Percentiles rank a stretch among this genome's conserved stretches.
Conservation (phyloP, 2,113 vertebrate genomes). For the Thomomys bottae region DNA sequence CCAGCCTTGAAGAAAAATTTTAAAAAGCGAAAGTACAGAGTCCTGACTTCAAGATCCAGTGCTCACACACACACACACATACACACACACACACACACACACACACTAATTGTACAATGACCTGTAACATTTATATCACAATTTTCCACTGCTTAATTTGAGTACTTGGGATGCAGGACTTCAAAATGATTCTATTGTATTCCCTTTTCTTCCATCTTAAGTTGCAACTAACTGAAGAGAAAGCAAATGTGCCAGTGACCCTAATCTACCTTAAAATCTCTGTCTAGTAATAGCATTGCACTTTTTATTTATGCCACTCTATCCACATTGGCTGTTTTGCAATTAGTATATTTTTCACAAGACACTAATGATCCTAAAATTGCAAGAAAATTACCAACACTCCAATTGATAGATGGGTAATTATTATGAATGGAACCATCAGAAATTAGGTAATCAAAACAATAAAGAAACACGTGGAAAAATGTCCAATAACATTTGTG, state of each 20-base stretch:
- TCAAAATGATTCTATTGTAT: neutral
- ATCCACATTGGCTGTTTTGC: neutral
- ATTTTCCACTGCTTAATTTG: neutral
- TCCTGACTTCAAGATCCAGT: too few relatives aligned
- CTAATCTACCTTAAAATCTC: neutral
- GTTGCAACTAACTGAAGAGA: neutral
- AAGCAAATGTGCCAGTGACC: neutral
- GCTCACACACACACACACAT: too few relatives aligned
- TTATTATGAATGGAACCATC: slow-evolving; percentile 44
- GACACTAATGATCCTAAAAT: slow-evolving; percentile 18
- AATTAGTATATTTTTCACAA: slow-evolving; percentile 26
- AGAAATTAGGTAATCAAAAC: slow-evolving; percentile 57
- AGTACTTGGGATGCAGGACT: neutral
- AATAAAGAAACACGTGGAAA: slow-evolving; percentile 62
- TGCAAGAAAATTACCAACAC: slow-evolving; percentile 46
- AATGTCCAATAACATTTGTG: slow-evolving; percentile 58
- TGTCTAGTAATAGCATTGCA: neutral
- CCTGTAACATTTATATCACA: neutral
- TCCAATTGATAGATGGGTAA: slow-evolving; percentile 23
- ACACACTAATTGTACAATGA: neutral
- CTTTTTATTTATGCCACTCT: neutral
- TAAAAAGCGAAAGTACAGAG: too few relatives aligned
- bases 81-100: too few relatives aligned
- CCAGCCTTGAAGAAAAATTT: too few relatives aligned
- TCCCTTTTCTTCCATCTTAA: accelerated